phyloP scores from a whole-genome alignment of 1,140 invertebrate genomes.

The Homalodisca vitripennis region DNA sequence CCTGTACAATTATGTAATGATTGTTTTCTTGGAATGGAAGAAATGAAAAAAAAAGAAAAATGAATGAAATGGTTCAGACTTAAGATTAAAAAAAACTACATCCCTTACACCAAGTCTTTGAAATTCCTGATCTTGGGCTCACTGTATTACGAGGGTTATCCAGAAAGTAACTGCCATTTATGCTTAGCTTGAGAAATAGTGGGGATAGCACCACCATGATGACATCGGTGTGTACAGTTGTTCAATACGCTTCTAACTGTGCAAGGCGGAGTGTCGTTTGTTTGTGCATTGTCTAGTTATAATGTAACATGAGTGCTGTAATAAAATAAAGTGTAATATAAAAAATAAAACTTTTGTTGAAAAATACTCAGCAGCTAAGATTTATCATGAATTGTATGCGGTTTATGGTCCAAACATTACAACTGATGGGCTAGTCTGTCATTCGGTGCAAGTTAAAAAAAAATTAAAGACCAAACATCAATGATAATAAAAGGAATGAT shows the following conservation, averaged over 20 bases:
- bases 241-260: not conserved
- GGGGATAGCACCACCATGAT: not conserved
- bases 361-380: not conserved
- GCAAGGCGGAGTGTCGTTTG: not conserved
- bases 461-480: not conserved
- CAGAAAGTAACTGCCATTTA: not conserved
- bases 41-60: no score
- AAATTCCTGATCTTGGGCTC: no score
- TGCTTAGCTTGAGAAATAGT: not conserved
- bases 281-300: not conserved
- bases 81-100: no score
- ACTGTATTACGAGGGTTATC: not conserved
- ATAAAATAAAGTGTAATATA: not conserved
- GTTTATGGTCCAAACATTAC: slow-evolving; percentile 11
- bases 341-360: slow-evolving; percentile 2
- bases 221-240: not conserved
- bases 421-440: not conserved
- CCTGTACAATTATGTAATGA: no score
- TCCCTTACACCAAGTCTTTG: no score
- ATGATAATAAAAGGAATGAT: not conserved
- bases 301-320: slow-evolving; percentile 11
- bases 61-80: no score
- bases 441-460: not conserved
- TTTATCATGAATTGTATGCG: slow-evolving; percentile 1
- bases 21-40: no score